phyloP scores from a whole-genome alignment of 2,113 vertebrate species.

The Paedocypris sp. region DNA sequence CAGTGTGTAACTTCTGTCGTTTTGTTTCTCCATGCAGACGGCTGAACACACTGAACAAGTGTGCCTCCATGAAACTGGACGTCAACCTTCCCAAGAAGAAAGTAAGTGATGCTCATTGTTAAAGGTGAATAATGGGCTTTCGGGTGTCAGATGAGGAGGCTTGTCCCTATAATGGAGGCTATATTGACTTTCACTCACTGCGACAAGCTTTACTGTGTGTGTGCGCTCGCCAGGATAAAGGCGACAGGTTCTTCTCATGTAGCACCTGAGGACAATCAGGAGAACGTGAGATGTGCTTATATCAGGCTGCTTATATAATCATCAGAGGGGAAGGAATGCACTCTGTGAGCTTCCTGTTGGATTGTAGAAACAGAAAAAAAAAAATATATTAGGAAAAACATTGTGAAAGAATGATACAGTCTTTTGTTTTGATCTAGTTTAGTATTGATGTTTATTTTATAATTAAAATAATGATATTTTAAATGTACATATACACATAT shows the following conservation, averaged over 20 bases:
- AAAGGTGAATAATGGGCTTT: background rate
- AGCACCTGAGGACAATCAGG: background rate
- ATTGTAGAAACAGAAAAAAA: background rate
- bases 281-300: conserved; percentile 29
- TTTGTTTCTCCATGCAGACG: conserved; percentile 63
- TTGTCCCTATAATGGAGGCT: background rate
- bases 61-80: conserved; percentile 97
- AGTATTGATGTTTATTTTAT: too few relatives aligned
- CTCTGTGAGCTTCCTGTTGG: conserved; percentile 9
- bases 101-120: conserved; percentile 58
- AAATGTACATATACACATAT: too few relatives aligned
- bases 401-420: background rate
- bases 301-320: conserved; percentile 31
- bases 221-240: background rate
- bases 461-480: too few relatives aligned
- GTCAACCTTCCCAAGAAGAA: conserved; percentile 93
- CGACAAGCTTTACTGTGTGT: too few relatives aligned
- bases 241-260: conserved; percentile 28
- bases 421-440: too few relatives aligned
- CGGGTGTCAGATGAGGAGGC: background rate
- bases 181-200: background rate
- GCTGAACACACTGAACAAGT: conserved; percentile 94
- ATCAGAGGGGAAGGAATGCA: conserved; percentile 28
- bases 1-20: too few relatives aligned
- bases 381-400: background rate